These are phyloP conservation scores for Copsychus sechellarum DNA, from an alignment of 2,113 vertebrate genomes.

Conservation along the genomic window DNA sequence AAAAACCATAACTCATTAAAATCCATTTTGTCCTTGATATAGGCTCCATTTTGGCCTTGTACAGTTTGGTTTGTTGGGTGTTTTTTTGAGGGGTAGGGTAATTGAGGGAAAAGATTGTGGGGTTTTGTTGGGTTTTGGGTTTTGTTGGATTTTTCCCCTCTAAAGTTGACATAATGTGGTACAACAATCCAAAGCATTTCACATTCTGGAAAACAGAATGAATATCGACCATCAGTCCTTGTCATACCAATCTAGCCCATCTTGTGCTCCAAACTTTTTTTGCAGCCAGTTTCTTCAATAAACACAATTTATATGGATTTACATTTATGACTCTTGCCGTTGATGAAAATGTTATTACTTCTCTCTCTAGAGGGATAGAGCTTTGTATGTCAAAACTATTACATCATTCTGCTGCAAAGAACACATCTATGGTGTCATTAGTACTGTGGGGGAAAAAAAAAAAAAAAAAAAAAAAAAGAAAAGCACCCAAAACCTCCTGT, in stretches of 20 bases:
- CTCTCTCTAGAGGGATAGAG: background rate
- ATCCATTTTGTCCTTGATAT: background rate
- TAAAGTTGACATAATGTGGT: background rate
- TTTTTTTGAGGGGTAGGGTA: background rate
- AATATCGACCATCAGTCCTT: background rate
- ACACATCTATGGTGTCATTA: background rate
- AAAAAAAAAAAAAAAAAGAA: background rate
- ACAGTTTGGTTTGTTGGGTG: background rate
- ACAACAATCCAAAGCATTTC: background rate
- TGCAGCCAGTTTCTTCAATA: background rate
- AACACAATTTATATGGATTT: background rate
- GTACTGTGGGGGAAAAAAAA: accelerated
- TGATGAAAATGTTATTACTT: background rate
- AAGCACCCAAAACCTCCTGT: too few species aligned
- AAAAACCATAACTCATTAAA: background rate
- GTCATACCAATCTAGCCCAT: background rate
- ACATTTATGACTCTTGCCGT: background rate
- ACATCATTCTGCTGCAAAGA: background rate
- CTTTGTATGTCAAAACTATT: background rate
- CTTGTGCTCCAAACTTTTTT: background rate
- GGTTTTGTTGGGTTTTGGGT: background rate
- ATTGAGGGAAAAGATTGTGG: background rate
- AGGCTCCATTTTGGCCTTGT: background rate
- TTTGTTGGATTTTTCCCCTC: background rate
- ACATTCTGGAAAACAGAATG: background rate